Conservation (phyloP, 2,888 invertebrate species). For the Heliconius ethilla region DNA sequence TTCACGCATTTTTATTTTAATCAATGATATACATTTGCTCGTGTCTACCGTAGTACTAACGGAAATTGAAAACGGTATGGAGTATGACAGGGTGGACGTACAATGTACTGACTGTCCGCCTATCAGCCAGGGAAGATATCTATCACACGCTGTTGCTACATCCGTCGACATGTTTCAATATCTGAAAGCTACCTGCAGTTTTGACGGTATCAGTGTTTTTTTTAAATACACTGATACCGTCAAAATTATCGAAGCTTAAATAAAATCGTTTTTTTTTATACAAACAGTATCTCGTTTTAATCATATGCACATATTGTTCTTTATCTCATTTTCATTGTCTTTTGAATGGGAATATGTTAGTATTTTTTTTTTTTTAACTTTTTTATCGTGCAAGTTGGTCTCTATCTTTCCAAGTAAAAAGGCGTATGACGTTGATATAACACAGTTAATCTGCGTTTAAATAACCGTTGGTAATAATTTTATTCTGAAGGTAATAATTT, state of each 20-base stretch:
- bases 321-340: no score
- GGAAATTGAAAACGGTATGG: conserved; percentile 71
- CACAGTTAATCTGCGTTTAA: no score
- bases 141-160: conserved; percentile 51
- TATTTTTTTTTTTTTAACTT: no score
- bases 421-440: no score
- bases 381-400: no score
- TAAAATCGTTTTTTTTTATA: neutral
- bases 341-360: no score
- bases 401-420: no score
- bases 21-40: conserved; percentile 56
- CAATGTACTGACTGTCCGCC: conserved; percentile 48
- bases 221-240: neutral
- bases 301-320: no score
- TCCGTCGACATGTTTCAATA: conserved; percentile 50
- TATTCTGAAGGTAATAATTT: no score
- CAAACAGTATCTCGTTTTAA: no score
- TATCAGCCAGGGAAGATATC: conserved; percentile 58
- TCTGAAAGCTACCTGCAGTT: conserved; percentile 10
- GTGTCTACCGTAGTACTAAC: conserved; percentile 54
- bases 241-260: no score
- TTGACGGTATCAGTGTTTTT: neutral
- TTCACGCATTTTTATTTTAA: conserved; percentile 48
- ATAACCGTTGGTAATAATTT: no score
- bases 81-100: conserved; percentile 49